Base-by-base conservation (phyloP, 2,113 vertebrate genomes). In the Bostrychus sinensis region DNA sequence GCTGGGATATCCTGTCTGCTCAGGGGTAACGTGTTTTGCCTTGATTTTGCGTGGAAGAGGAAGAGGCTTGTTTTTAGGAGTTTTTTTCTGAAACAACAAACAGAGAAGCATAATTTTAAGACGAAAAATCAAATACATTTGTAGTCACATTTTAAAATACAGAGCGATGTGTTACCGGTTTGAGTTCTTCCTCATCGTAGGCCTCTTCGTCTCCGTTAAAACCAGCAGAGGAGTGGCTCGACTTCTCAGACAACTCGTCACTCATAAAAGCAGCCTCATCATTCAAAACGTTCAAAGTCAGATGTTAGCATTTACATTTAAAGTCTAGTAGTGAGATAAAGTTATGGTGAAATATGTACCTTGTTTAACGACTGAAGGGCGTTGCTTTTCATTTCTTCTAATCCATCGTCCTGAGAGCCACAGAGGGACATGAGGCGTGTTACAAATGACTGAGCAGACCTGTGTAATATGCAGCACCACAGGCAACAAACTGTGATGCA, bases 61-160 rank as follows among this genome's bases (percentile, higher is more conserved):
- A 1, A 28, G 19, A 16, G 1, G n/a, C 68, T 80, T 87, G 0
- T 17, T 41, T 76, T 78, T 81, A 0, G 13, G 41, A 0, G 46
- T 63, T 57, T n/a, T n/a, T n/a, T 84, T 87, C 85, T 86, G 30
- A 50, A 6, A 32, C 7, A 45, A 48, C 13, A 25, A 64, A 41
- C 4, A 10, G 4, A 30, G 37, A n/a, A 16, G 1, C 2, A 51
- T 28, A 0, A 20, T 20, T 1, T 11, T 8, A 1, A 46, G 5
- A 11, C 3, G 41, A 7, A 4, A 42, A 8, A 10, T 34, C 41
- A n/a, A 9, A 2, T 42, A 8, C 5, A 19, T 2, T 42, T 19
- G n/a, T n/a, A n/a, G n/a, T n/a, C n/a, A n/a, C n/a, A n/a, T 42
- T 19, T 0, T 7, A 6, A 42, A 16, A 41, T 1, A 5, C 14